A percentile compares a stretch with the other conserved stretches of the same genome.
phyloP scores from a whole-genome alignment of 2,113 vertebrate genomes.

The Bos taurus region DNA sequence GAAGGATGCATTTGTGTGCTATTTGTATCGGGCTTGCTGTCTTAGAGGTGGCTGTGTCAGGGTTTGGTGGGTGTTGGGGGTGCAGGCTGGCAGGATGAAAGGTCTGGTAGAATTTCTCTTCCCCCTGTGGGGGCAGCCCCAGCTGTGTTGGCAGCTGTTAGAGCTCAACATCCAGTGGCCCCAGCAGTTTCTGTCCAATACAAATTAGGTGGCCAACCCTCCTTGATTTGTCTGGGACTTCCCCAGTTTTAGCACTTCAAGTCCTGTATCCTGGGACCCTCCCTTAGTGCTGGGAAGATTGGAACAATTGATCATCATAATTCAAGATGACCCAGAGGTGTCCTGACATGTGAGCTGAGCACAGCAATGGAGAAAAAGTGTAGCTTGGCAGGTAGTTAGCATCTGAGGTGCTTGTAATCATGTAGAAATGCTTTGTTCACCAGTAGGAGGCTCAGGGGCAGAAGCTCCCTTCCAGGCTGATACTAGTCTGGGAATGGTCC shows the following conservation, averaged over 20 bases:
- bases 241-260: background rate
- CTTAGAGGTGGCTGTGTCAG: background rate
- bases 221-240: background rate
- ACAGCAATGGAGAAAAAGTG: background rate
- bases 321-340: background rate
- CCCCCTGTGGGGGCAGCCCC: background rate
- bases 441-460: background rate
- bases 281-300: background rate
- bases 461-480: background rate
- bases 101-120: background rate
- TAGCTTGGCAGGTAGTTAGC: background rate
- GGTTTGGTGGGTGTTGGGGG: background rate
- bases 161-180: background rate
- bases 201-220: background rate
- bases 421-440: background rate
- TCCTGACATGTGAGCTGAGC: background rate
- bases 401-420: background rate
- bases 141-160: background rate
- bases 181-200: background rate
- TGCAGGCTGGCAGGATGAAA: background rate
- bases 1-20: background rate
- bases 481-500: background rate
- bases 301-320: background rate
- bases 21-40: background rate
- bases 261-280: background rate